Percentiles rank a stretch among this genome's conserved stretches.
These are phyloP conservation scores for Diarsia brunnea DNA, from an alignment of 2,888 invertebrate genomes.

Conservation along the genomic window DNA sequence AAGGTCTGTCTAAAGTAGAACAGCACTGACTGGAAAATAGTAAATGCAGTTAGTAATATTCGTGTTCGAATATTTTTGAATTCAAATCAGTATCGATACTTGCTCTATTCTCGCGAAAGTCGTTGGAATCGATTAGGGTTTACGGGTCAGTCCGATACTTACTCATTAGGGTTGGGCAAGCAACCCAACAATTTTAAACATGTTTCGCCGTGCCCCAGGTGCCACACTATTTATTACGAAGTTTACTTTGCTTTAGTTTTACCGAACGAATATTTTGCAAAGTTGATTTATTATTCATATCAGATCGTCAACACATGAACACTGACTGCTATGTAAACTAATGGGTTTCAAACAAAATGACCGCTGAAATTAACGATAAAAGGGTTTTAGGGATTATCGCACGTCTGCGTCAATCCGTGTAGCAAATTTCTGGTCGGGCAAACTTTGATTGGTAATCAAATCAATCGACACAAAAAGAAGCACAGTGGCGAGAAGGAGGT, in stretches of 20 bases:
- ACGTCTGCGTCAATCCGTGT: background rate
- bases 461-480: background rate
- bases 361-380: background rate
- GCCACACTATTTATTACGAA: conserved; percentile 43
- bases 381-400: conserved; percentile 13
- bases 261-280: conserved; percentile 21
- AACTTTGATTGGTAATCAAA: background rate
- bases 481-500: background rate
- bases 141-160: conserved; percentile 56
- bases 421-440: background rate
- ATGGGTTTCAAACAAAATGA: conserved; percentile 5
- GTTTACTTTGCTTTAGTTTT: conserved; percentile 48
- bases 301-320: conserved; percentile 2
- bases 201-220: conserved; percentile 27
- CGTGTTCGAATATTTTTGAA: conserved; percentile 42
- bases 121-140: conserved; percentile 57
- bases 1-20: background rate
- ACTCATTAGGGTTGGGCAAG: conserved; percentile 59
- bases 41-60: conserved; percentile 6
- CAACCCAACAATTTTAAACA: conserved; percentile 41
- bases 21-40: conserved; percentile 1
- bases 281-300: conserved; percentile 38
- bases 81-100: conserved; percentile 21
- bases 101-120: conserved; percentile 39
- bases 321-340: background rate